Evolutionary conservation across 2,888 invertebrate genomes (phyloP), one percentile per base, ranked within the genome.

Genomic region (Hofmannophila pseudospretella): DNA sequence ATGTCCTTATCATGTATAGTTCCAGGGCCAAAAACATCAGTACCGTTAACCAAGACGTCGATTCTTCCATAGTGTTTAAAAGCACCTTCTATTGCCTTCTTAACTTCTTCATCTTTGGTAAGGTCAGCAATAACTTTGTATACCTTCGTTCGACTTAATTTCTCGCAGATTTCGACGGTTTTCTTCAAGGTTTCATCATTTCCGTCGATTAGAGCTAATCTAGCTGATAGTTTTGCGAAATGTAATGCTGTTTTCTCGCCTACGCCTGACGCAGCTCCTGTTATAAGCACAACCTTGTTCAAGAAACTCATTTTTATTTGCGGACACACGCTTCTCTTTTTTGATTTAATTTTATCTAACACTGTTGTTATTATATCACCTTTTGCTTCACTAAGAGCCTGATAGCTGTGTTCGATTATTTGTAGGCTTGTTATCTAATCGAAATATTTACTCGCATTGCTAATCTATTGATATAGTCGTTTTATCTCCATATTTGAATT

Each of bases 201-300:
- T 26, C 51, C 54, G 41, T 66, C 67, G n/a, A 65, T 41, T 12
- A 71, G 42, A 8, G 59, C 54, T 13, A 69, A 44, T 40, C 58
- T 62, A 30, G 70, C 70, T 23, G 60, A 58, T 36, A 54, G 34
- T 47, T 65, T 66, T 1, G 69, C 58, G 41, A 72, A 69, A 39
- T 56, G 42, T 30, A 57, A 19, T 20, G 70, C 60, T 20, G 58
- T 53, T 7, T 58, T 58, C 51, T 64, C 60, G n/a, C 72, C 71
- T 3, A 72, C 58, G 7, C 67, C 67, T 0, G 64, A 67, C 5
- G 54, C 50, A 4, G 66, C 67, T 22, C 69, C 65, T 2, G 73
- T 70, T 33, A 72, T 44, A 32, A 67, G 22, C 2, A 68, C 59
- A 2, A 65, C 54, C 62, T 69, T 65, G 43, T 64, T 63, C 14